phyloP scores from a whole-genome alignment of 2,113 vertebrate genomes.

The Baryphthengus martii region DNA sequence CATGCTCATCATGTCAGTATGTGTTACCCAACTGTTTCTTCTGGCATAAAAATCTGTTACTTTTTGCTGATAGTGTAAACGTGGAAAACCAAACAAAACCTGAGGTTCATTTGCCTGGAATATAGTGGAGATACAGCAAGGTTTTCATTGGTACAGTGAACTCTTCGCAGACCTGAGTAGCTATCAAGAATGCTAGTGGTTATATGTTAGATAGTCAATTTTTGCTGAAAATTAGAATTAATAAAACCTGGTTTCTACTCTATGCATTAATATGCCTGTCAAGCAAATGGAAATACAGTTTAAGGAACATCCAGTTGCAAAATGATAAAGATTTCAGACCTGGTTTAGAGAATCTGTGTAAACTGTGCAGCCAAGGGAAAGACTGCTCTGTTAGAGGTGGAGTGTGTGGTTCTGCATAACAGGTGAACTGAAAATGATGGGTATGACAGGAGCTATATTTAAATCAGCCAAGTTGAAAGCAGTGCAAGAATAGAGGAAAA shows the following conservation, averaged over 20 bases:
- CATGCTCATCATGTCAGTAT: neutral
- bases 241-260: neutral
- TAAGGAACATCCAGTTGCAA: neutral
- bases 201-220: neutral
- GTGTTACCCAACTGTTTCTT: slow-evolving; percentile 25
- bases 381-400: neutral
- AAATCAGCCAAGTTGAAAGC: slow-evolving; percentile 18
- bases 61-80: neutral
- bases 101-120: neutral
- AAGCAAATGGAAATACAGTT: neutral
- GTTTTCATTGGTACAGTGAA: neutral
- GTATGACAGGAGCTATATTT: slow-evolving; percentile 48
- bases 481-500: slow-evolving; percentile 18
- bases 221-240: neutral
- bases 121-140: neutral
- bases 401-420: slow-evolving; percentile 16
- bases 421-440: slow-evolving; percentile 51
- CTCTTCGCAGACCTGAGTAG: neutral
- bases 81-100: neutral
- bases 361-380: neutral
- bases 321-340: neutral
- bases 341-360: neutral
- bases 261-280: neutral
- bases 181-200: neutral
- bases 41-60: slow-evolving; percentile 14